Evolutionary conservation across 1,140 invertebrate genomes (phyloP).

Genomic region (Aphidius ervi): DNA sequence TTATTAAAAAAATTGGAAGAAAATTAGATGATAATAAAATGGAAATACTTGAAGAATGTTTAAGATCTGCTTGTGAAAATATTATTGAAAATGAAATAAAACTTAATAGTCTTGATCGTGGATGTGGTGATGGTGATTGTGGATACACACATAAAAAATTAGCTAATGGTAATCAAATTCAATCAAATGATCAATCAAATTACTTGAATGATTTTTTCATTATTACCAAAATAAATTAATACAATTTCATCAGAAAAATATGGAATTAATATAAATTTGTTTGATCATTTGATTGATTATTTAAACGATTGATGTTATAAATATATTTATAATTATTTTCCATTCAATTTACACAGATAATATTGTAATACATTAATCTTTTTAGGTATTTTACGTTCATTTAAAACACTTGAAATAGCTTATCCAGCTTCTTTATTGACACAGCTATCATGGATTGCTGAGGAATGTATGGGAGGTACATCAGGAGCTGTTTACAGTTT

Average conservation of each 20-base stretch:
- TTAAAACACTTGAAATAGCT: conserved; percentile 39
- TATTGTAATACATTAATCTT: not conserved
- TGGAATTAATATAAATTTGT: conserved; percentile 8
- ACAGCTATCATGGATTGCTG: conserved; percentile 58
- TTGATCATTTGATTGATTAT: not conserved
- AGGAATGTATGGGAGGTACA: conserved; percentile 66
- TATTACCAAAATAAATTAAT: too few relatives aligned
- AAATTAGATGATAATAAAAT: conserved; percentile 41
- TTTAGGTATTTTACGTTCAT: conserved; percentile 43
- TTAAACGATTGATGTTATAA: conserved; percentile 21
- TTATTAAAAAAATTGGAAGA: conserved; percentile 36
- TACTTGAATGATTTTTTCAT: too few relatives aligned
- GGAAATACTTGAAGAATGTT: conserved; percentile 49
- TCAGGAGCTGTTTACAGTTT: conserved; percentile 70
- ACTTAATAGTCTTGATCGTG: conserved; percentile 69
- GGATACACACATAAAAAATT: conserved; percentile 69
- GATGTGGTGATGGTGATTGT: conserved; percentile 79
- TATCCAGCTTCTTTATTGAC: conserved; percentile 53
- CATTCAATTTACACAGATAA: conserved; percentile 5
- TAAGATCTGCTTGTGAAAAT: conserved; percentile 51
- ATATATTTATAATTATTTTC: conserved; percentile 13
- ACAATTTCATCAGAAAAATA: too few relatives aligned
- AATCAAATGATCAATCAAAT: not conserved
- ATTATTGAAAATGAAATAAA: conserved; percentile 57
- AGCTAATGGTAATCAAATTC: conserved; percentile 52